phyloP scores from a whole-genome alignment of 2,888 invertebrate genomes.

The Dryomyza anilis region DNA sequence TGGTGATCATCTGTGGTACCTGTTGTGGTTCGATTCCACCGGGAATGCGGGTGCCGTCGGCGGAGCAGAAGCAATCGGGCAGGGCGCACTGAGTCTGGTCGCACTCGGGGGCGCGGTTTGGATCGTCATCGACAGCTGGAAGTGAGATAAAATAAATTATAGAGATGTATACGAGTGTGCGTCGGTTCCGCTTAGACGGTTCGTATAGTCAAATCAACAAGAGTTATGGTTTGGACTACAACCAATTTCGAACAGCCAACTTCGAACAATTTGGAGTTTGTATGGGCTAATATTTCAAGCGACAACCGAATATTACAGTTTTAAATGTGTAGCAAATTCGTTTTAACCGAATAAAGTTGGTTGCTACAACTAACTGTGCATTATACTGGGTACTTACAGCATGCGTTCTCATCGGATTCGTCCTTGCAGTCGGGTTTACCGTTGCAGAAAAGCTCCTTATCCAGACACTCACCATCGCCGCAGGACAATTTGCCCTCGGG shows the following conservation, averaged over 20 bases:
- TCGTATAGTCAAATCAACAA: too few species aligned
- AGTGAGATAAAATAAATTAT: background rate
- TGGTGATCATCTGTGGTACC: conserved; percentile 92
- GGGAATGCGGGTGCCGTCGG: conserved; percentile 88
- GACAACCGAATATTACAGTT: too few species aligned
- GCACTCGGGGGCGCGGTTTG: conserved; percentile 90
- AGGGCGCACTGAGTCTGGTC: conserved; percentile 86
- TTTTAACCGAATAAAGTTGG: background rate
- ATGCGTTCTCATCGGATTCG: conserved; percentile 93
- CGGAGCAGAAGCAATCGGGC: conserved; percentile 92
- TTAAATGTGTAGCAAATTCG: background rate
- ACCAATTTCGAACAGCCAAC: too few species aligned
- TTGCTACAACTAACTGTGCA: too few species aligned
- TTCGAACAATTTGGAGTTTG: too few species aligned
- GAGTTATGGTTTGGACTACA: too few species aligned
- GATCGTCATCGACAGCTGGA: conserved; percentile 86
- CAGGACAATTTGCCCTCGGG: conserved; percentile 89
- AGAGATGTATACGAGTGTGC: background rate
- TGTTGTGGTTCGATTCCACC: conserved; percentile 81
- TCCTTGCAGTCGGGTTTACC: conserved; percentile 92
- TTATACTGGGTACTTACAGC: conserved; percentile 80
- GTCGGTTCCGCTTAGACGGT: background rate
- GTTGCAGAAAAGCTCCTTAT: conserved; percentile 90
- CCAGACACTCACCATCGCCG: conserved; percentile 90
- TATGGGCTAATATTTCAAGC: too few species aligned